Base-by-base conservation (phyloP, 2,888 invertebrate genomes). In the Beris chalybata region DNA sequence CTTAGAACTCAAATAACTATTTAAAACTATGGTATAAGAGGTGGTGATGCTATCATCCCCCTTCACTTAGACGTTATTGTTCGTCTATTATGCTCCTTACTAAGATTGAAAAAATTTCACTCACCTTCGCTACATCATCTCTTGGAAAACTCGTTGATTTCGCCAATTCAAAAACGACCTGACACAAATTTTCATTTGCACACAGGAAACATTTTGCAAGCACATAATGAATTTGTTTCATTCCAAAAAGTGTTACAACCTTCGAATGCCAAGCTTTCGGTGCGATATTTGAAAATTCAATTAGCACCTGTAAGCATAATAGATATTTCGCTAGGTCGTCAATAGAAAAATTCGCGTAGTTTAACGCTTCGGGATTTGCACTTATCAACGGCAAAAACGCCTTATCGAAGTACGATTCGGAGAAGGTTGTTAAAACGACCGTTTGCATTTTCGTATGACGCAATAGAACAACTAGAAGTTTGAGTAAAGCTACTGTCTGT, bases 321-420 rank as follows among this genome's bases (percentile, higher is more conserved):
- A 77, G 71, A 45, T 75, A 74, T 68, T 77, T 79, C 61, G 77
- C 76, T 58, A 79, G 73, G 53, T 79, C 78, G 0, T 73, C 64
- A 45, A 71, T 45, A 0, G 71, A 45, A 15, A 72, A 64, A 32
- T 70, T 69, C 6, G 69, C 64, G 22, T 68, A 64, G 13, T 58
- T 66, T 44, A 71, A 67, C 67, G 74, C 71, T 63, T 78, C 77
- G 0, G 74, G 72, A 32, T 73, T 72, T 6, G 74, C 71, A 3
- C 73, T 71, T 0, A 77, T 45, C 1, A 79, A 72, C 0, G 76
- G 74, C 0, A 75, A 72, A 12, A 80, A 71, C 56, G 79, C 76
- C 71, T 79, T 80, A 68, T 79, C 78, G 59, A 79, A 79, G 65
- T 76, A 79, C 2, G 80, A 78, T 52, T 79, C 78, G 0, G 76